Base-by-base conservation (phyloP, 1,140 invertebrate genomes). In the Diorhabda elongata region DNA sequence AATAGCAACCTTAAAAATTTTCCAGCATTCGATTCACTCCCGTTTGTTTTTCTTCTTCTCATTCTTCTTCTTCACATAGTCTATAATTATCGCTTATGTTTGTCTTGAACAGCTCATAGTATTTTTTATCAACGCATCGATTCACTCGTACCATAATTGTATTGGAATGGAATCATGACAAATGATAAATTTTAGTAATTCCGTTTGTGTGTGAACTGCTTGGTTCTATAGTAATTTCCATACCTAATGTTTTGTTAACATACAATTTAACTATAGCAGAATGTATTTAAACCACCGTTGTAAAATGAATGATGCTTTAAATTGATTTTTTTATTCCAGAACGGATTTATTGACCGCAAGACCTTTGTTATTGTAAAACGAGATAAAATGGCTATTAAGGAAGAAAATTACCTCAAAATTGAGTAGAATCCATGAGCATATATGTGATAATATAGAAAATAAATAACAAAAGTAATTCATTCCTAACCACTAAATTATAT, bases 221-320 rank as follows among this genome's bases (percentile, higher is more conserved):
- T 61, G 9, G 8, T 26, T 5, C n/a, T 9, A 58, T 5, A 44
- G 43, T 62, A 62, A 62, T 62, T n/a, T 47, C 44, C 61, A 62
- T 62, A 44, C 8, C 61, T 62, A 44, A 62, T 62, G 42, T 44
- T 44, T 44, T 62, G 61, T 62, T 62, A 11, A 44, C 42, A 42
- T 44, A 62, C 42, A 44, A 62, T 62, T 62, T 42, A 62, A 62
- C 42, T 62, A 44, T 62, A 47, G 44, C 61, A 44, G 61, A 62
- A 44, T 62, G 44, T 62, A 44, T 62, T 62, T 62, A 62, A 62
- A 44, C 61, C 43, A 11, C 44, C 61, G 5, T 62, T 62, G 44
- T 62, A 11, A 5, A 44, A 6, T 62, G 11, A 44, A 62, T 44
- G 43, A 62, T 44, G 43, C 44, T 62, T 62, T 62, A 62, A 44